Percentiles rank a stretch among this genome's conserved stretches.
phyloP scores from a whole-genome alignment of 2,888 invertebrate species.

The Pyralis farinalis region DNA sequence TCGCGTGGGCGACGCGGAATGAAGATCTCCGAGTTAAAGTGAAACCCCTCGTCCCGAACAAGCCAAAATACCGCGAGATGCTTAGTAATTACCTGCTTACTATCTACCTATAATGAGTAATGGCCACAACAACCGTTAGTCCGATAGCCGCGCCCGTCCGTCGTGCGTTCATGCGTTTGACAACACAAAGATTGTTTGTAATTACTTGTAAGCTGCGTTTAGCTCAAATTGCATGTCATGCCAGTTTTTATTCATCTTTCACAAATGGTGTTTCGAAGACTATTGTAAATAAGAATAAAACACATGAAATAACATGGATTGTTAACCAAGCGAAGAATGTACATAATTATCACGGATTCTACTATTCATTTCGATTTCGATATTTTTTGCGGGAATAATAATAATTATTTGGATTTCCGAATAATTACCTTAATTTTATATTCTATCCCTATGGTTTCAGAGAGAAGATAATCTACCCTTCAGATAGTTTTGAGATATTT shows the following conservation, averaged over 20 bases:
- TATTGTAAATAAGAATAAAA: too few species aligned
- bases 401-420: too few species aligned
- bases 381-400: too few species aligned
- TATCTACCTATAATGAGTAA: conserved; percentile 9
- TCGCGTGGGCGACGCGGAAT: conserved; percentile 45
- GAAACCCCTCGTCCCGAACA: conserved; percentile 22
- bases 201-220: conserved; percentile 3
- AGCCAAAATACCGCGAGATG: conserved; percentile 19
- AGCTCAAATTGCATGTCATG: conserved; percentile 5
- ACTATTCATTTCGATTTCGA: too few species aligned
- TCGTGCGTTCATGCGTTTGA: conserved; percentile 8
- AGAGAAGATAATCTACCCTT: too few species aligned
- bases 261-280: too few species aligned
- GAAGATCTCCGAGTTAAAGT: conserved; percentile 41
- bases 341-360: too few species aligned
- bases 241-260: conserved; percentile 7
- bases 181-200: conserved; percentile 5
- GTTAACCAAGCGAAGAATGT: too few species aligned
- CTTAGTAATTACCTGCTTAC: conserved; percentile 15
- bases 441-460: too few species aligned
- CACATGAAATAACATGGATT: too few species aligned
- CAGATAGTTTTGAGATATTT: too few species aligned
- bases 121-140: conserved; percentile 6
- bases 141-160: not conserved
- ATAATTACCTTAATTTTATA: too few species aligned